Base-by-base conservation (phyloP, 2,888 invertebrate species). In the Apocheima hispidaria region DNA sequence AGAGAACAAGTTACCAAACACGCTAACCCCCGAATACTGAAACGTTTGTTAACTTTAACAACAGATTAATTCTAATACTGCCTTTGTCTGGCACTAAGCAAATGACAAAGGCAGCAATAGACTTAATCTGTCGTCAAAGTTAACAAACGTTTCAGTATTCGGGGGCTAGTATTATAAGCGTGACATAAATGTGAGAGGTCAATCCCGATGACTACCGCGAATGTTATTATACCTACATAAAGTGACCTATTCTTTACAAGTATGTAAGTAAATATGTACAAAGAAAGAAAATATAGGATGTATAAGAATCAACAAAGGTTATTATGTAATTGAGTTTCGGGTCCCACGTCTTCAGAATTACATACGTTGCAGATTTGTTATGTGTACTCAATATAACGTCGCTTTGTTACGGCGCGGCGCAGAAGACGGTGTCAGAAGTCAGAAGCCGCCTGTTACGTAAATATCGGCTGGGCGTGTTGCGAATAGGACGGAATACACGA, bases 401-500 rank as follows among this genome's bases (percentile, higher is more conserved):
- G 75, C 72, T 78, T 80, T 78, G 76, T 81, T 78, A 80, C 77
- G 78, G 74, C 73, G 72, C 77, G 78, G 74, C 73, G 72, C 77
- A 83, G 82, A 82, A 82, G 81, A 81, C 81, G 81, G 82, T 84
- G 87, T 86, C 86, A 88, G 83, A 81, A 89, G 88, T 87, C 86
- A 84, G 86, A 74, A 83, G 82, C 81, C 86, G 87, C 82, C 84
- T 86, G 86, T 87, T 88, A 89, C 88, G 87, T 89, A 90, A 90
- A 91, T 89, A 90, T 88, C 86, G 86, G 82, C 84, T 83, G 84
- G 88, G 89, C 87, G 90, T 90, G 88, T 89, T 85, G 86, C 84
- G 88, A 87, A 87, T 90, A 83, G 89, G 86, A 86, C 86, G 81
- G 90, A 91, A 90, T 90, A 90, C 86, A 82, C 82, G 88, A 90